phyloP scores from a whole-genome alignment of 35 echinoderm and acorn worm genomes.

The Chiridota heheva region DNA sequence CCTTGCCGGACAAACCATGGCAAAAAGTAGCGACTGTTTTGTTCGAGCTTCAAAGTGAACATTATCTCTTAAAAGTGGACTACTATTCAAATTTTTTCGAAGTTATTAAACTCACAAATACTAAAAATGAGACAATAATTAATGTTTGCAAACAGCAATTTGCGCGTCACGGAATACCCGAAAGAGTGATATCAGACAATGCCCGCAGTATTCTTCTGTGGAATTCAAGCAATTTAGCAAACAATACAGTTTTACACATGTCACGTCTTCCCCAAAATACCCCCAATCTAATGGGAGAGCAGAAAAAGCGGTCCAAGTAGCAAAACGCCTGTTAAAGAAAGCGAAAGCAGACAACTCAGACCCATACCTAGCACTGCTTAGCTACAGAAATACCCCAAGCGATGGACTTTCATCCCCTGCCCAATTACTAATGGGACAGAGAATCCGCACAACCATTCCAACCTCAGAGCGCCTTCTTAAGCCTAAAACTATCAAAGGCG shows the following conservation, averaged over 20 bases:
- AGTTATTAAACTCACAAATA: not conserved
- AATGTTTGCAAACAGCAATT: too few species aligned
- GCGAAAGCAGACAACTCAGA: slow-evolving; percentile 1
- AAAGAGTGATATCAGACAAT: slow-evolving; percentile 43
- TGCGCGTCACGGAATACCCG: too few species aligned
- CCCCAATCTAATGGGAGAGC: slow-evolving; percentile 63
- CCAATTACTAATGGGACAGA: slow-evolving; percentile 21
- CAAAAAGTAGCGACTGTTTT: not conserved
- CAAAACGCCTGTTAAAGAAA: slow-evolving; percentile 35
- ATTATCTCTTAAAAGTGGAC: not conserved
- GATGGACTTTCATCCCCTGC: slow-evolving; percentile 41
- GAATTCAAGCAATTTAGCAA: slow-evolving; percentile 45
- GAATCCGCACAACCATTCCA: slow-evolving; percentile 12
- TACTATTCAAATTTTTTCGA: slow-evolving; percentile 25
- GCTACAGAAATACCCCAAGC: slow-evolving; percentile 33
- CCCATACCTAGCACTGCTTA: slow-evolving; percentile 32
- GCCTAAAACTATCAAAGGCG: slow-evolving; percentile 21
- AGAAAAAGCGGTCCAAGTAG: slow-evolving; percentile 62
- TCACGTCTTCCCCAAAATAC: slow-evolving; percentile 40
- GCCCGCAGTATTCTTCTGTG: slow-evolving; percentile 17
- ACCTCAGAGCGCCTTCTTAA: not conserved
- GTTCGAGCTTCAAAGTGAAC: not conserved
- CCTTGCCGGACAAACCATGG: slow-evolving; percentile 23
- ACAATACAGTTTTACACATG: slow-evolving; percentile 35
- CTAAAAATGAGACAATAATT: too few species aligned